Percentiles rank a stretch among this genome's conserved stretches.
Conservation (phyloP, 2,888 invertebrate species). For the Pemphredon lugubris region DNA sequence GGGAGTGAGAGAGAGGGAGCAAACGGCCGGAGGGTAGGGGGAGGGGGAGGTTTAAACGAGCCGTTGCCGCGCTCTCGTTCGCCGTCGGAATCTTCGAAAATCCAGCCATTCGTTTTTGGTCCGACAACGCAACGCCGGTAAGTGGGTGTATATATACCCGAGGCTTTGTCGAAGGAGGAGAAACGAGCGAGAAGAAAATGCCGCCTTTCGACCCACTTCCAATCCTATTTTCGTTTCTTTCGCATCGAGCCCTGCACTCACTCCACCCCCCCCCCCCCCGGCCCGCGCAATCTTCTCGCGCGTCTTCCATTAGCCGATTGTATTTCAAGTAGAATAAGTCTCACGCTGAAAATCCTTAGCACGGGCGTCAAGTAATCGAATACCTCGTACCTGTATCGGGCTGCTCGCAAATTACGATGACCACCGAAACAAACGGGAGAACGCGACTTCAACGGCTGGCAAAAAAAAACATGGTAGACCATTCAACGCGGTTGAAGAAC, state of each 20-base stretch:
- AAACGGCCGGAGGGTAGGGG: background rate
- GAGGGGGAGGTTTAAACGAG: conserved; percentile 41
- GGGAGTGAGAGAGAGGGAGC: background rate
- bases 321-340: conserved; percentile 69
- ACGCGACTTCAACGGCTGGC: too few relatives aligned
- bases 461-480: too few relatives aligned
- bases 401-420: too few relatives aligned
- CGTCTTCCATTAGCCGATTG: conserved; percentile 74
- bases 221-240: conserved; percentile 64
- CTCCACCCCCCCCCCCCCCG: background rate
- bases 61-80: conserved; percentile 42
- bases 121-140: conserved; percentile 48
- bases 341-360: conserved; percentile 65
- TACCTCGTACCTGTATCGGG: conserved; percentile 5
- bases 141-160: conserved; percentile 36
- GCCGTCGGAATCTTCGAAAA: conserved; percentile 61
- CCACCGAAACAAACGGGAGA: too few relatives aligned
- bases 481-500: too few relatives aligned
- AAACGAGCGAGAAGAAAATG: conserved; percentile 60
- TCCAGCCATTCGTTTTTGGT: conserved; percentile 61
- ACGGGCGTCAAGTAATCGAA: conserved; percentile 65
- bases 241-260: background rate
- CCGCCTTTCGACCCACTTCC: conserved; percentile 60
- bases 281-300: conserved; percentile 24
- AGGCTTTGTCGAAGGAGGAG: conserved; percentile 44